Conservation (phyloP, 2,113 vertebrate species). For the Peromyscus polionotus region DNA sequence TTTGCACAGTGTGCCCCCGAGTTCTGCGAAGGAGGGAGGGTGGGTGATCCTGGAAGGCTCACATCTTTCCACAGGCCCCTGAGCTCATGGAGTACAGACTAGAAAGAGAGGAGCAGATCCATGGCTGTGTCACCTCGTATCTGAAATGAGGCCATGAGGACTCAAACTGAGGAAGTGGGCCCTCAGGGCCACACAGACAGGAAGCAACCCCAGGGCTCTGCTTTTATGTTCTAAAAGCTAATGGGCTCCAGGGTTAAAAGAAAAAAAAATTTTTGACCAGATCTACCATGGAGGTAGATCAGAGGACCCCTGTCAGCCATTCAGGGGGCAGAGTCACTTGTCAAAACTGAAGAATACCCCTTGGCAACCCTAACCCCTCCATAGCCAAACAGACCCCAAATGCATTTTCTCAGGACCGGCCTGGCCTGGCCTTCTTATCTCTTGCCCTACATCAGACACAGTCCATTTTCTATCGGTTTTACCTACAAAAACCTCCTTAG, state of each 20-base stretch:
- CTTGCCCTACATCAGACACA: constrained; percentile 65
- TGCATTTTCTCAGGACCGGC: constrained; percentile 74
- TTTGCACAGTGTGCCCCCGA: background rate
- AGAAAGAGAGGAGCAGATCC: background rate
- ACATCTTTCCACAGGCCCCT: background rate
- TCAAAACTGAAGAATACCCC: background rate
- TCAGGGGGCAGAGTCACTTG: background rate
- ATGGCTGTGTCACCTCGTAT: background rate
- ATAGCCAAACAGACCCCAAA: background rate
- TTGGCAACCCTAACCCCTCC: background rate
- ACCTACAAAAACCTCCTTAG: constrained; percentile 76
- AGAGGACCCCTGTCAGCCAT: background rate
- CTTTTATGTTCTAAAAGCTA: background rate
- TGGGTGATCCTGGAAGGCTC: background rate
- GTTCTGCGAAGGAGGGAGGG: background rate
- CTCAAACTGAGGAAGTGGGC: background rate
- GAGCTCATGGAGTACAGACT: background rate
- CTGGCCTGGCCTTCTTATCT: constrained; percentile 75
- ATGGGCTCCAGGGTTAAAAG: background rate
- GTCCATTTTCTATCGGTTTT: constrained; percentile 80
- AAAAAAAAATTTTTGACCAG: background rate
- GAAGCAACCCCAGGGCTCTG: background rate
- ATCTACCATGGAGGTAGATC: background rate
- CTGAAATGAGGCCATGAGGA: background rate
- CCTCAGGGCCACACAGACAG: background rate